These are phyloP conservation scores for Nudaria mundana DNA, from an alignment of 2,888 invertebrate genomes.

Conservation along the genomic window DNA sequence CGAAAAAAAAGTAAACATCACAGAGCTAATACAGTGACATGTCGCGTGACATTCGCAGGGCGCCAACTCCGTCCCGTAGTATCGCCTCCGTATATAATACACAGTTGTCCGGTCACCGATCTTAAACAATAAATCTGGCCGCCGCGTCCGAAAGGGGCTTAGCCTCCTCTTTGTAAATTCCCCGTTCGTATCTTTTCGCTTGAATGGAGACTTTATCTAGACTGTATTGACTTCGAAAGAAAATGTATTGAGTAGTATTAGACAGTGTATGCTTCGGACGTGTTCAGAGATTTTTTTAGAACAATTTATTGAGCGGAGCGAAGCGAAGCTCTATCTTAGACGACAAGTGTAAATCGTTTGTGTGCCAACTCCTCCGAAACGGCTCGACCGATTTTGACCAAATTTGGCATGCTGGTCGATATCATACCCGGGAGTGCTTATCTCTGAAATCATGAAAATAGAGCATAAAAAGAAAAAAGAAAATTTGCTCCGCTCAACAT, in stretches of 20 bases:
- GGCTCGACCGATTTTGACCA: too few species aligned
- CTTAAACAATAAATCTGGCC: slow-evolving; percentile 65
- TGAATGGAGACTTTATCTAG: slow-evolving; percentile 52
- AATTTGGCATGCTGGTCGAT: too few species aligned
- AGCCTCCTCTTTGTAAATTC: slow-evolving; percentile 46
- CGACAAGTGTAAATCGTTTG: too few species aligned
- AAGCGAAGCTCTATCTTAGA: too few species aligned
- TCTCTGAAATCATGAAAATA: too few species aligned
- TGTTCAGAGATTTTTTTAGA: background rate
- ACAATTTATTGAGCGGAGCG: too few species aligned
- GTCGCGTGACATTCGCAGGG: slow-evolving; percentile 2
- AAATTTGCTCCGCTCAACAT: too few species aligned
- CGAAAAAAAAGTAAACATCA: background rate
- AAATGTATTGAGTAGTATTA: slow-evolving; percentile 39
- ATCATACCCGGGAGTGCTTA: too few species aligned
- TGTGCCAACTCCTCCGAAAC: too few species aligned
- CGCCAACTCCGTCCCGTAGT: slow-evolving; percentile 7
- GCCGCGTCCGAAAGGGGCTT: slow-evolving; percentile 40
- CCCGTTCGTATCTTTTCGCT: slow-evolving; percentile 61
- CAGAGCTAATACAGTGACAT: background rate
- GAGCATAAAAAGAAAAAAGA: too few species aligned
- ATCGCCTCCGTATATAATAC: slow-evolving; percentile 32
- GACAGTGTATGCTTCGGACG: background rate
- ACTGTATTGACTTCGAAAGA: slow-evolving; percentile 42
- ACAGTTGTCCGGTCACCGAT: slow-evolving; percentile 48